Conservation (phyloP, 2,888 invertebrate genomes). For the Morpho deidamia region DNA sequence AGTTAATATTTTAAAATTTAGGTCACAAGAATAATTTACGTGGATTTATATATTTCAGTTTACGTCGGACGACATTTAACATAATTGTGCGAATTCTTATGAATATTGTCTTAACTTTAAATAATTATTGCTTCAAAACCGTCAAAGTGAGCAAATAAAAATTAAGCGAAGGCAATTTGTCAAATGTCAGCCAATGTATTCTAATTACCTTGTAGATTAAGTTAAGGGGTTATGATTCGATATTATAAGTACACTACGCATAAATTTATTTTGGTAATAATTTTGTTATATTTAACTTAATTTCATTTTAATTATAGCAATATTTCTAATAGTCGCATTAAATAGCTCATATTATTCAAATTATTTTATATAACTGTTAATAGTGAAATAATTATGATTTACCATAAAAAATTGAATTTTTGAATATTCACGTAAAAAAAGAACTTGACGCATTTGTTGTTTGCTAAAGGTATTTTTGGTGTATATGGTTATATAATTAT, state of each 20-base stretch:
- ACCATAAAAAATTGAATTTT: not conserved
- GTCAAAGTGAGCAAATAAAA: not conserved
- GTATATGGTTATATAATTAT: too few species aligned
- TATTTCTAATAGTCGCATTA: not conserved
- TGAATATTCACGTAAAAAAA: too few species aligned
- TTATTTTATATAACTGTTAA: not conserved
- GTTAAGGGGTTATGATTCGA: constrained; percentile 1
- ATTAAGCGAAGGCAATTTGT: not conserved
- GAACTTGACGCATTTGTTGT: too few species aligned
- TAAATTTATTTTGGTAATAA: not conserved
- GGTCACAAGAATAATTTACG: constrained; percentile 6
- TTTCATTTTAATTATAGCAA: not conserved
- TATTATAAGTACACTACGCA: not conserved
- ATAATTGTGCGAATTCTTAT: not conserved
- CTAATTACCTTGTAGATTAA: not conserved
- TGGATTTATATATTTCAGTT: not conserved
- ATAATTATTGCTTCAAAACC: not conserved
- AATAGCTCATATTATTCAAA: not conserved
- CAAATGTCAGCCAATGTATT: not conserved
- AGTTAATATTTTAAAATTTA: not conserved
- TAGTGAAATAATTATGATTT: not conserved
- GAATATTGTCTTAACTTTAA: not conserved
- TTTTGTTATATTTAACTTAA: not conserved
- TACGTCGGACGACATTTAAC: not conserved
- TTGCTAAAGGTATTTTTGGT: too few species aligned